Evolutionary conservation across 2,888 invertebrate species (phyloP).

Genomic region (Strigamia maritima): DNA sequence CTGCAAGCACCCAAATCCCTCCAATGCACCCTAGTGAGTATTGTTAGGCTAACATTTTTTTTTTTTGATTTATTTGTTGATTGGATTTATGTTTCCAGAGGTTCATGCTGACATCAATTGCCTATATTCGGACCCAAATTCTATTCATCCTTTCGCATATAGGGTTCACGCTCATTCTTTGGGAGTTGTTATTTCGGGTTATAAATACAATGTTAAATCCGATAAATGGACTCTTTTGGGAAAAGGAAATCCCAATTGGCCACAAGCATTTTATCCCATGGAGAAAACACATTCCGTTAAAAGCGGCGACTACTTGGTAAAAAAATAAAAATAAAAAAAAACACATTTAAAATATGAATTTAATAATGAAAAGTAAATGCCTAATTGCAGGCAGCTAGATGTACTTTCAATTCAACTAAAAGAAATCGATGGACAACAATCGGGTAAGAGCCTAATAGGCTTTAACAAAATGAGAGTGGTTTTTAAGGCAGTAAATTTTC

Average conservation of each 20-base stretch:
- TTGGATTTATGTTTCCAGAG: constrained; percentile 46
- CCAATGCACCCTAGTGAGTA: constrained; percentile 48
- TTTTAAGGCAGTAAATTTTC: no score
- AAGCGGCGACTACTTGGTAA: constrained; percentile 54
- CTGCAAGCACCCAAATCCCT: constrained; percentile 49
- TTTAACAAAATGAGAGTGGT: no score
- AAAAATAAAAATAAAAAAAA: constrained; percentile 39
- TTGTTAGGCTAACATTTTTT: constrained; percentile 39
- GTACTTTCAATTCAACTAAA: constrained; percentile 57
- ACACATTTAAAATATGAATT: not conserved
- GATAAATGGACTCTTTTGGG: constrained; percentile 52
- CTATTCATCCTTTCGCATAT: constrained; percentile 58
- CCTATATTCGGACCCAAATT: constrained; percentile 49
- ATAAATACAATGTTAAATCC: constrained; percentile 47
- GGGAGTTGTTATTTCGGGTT: constrained; percentile 53
- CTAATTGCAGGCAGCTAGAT: constrained; percentile 55
- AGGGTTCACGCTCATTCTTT: constrained; percentile 59
- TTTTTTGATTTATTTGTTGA: constrained; percentile 41
- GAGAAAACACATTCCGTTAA: constrained; percentile 51
- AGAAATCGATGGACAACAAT: constrained; percentile 52
- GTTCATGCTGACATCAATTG: constrained; percentile 57
- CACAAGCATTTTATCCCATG: constrained; percentile 61
- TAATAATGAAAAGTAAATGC: constrained; percentile 1
- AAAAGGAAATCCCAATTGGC: constrained; percentile 62
- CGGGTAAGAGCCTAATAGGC: no score